Evolutionary conservation across 1,140 invertebrate genomes (phyloP), one percentile per base, ranked within the genome.

Genomic region (Archivesica marissinica): DNA sequence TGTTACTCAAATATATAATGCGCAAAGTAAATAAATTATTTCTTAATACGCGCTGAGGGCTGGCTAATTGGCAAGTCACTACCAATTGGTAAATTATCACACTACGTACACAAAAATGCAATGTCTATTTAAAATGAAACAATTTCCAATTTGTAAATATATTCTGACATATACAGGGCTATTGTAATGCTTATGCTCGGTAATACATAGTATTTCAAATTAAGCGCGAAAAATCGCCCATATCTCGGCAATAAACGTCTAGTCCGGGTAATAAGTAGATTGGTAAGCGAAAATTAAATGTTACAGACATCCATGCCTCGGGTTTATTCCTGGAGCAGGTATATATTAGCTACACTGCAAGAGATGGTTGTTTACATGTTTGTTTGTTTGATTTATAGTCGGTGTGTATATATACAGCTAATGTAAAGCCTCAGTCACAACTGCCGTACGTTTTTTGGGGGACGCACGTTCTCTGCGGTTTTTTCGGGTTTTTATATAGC

Each of bases 41-140:
- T 33, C 79, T 70, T 81, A 81, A 81, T 81, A 30, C 15, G 13
- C 47, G 47, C n/a, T 59, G 79, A 81, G 44, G 35, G 41, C 13
- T 9, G 17, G 50, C 79, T 81, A 81, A 81, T 81, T 70, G 28
- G 64, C 20, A n/a, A 44, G 79, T 81, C 79, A 41, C 41, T 81
- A 39, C 39, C 66, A 72, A 81, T 81, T 64, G 41, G 15, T 56
- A 39, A 59, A 72, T 68, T 52, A 3, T 9, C 44, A 35, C n/a
- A 23, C 20, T 28, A 38, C 7, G 30, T 20, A 35, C 35, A 30
- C 64, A 30, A 70, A 72, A 81, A 35, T 50, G 64, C 47, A 70
- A 23, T 44, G 50, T 72, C 64, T 70, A 39, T 56, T 68, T 81
- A 54, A 72, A 81, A 72, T 70, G 44, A 50, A 70, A 81, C 66